These are phyloP conservation scores for Petrophora chlorosata DNA, from an alignment of 2,888 invertebrate genomes.

Conservation along the genomic window DNA sequence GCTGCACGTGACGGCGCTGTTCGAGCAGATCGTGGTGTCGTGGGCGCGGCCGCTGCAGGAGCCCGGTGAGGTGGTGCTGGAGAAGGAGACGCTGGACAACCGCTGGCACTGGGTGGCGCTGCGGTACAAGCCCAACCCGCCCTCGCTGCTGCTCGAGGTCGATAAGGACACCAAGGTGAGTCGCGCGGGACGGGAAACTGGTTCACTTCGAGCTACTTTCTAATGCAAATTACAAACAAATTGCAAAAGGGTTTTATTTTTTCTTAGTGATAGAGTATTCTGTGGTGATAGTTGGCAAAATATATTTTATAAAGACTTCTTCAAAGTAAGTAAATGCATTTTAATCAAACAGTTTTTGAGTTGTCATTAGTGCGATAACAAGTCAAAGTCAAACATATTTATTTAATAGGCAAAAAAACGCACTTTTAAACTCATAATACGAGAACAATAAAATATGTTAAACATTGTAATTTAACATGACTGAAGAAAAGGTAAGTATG, in stretches of 20 bases:
- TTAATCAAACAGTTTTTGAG: too few species aligned
- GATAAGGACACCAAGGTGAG: conserved; percentile 68
- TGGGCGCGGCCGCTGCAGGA: conserved; percentile 81
- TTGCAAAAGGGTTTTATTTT: background rate
- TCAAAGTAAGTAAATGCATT: too few species aligned
- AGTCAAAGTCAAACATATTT: too few species aligned
- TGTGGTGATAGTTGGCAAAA: too few species aligned
- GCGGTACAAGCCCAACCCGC: conserved; percentile 79
- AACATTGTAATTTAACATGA: too few species aligned
- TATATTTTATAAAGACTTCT: too few species aligned
- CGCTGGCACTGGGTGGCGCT: conserved; percentile 91
- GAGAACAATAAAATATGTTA: too few species aligned
- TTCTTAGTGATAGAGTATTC: too few species aligned
- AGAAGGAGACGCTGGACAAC: conserved; percentile 89
- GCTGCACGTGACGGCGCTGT: conserved; percentile 84
- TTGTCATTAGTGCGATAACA: too few species aligned
- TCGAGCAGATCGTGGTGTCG: conserved; percentile 84
- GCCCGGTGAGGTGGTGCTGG: conserved; percentile 85
- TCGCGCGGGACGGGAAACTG: background rate
- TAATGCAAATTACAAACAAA: conserved; percentile 4
- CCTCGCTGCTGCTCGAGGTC: conserved; percentile 68
- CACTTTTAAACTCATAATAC: too few species aligned
- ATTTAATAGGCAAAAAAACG: too few species aligned
- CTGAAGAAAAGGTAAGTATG: too few species aligned
- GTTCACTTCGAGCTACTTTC: background rate